Conservation (phyloP, 2,888 invertebrate genomes). For the Cryptops parisi region DNA sequence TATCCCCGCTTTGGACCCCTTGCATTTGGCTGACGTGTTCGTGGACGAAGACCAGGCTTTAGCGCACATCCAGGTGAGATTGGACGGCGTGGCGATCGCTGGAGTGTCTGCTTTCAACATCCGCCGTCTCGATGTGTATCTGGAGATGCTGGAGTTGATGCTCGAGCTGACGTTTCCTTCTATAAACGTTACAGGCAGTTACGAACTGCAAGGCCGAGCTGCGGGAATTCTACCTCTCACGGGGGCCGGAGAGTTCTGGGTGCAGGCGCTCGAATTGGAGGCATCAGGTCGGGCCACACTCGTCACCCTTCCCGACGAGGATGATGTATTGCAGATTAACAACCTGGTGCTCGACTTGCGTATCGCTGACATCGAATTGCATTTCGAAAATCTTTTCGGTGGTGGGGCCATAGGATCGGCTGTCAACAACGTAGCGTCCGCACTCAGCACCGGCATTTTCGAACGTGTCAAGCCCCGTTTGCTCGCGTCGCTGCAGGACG, state of each 20-base stretch:
- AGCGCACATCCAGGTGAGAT: conserved; percentile 16
- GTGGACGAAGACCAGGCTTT: conserved; percentile 16
- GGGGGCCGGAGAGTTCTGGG: conserved; percentile 21
- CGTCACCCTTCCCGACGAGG: conserved; percentile 1
- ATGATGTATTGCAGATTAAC: conserved; percentile 11
- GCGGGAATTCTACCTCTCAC: conserved; percentile 20
- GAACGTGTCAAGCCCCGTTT: conserved; percentile 17
- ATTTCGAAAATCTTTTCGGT: conserved; percentile 17
- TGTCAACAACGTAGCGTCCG: conserved; percentile 16
- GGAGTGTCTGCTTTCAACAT: conserved; percentile 20
- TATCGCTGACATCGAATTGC: conserved; percentile 14
- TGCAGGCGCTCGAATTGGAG: conserved; percentile 11
- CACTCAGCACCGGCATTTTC: conserved; percentile 17
- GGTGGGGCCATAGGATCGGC: conserved; percentile 16
- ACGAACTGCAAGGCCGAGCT: conserved; percentile 19
- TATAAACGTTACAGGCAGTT: conserved; percentile 16
- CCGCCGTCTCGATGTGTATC: conserved; percentile 15
- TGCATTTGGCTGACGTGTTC: conserved; percentile 17
- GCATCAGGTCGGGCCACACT: conserved; percentile 13
- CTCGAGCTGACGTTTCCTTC: conserved; percentile 18
- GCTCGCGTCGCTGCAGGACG: conserved; percentile 12
- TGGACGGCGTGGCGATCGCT: conserved; percentile 17
- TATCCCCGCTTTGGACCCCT: conserved; percentile 21
- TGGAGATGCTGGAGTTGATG: conserved; percentile 15
- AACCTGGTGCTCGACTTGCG: conserved; percentile 12